Evolutionary conservation across 2,113 vertebrate species (phyloP).

Genomic region (Eptatretus burgeri): DNA sequence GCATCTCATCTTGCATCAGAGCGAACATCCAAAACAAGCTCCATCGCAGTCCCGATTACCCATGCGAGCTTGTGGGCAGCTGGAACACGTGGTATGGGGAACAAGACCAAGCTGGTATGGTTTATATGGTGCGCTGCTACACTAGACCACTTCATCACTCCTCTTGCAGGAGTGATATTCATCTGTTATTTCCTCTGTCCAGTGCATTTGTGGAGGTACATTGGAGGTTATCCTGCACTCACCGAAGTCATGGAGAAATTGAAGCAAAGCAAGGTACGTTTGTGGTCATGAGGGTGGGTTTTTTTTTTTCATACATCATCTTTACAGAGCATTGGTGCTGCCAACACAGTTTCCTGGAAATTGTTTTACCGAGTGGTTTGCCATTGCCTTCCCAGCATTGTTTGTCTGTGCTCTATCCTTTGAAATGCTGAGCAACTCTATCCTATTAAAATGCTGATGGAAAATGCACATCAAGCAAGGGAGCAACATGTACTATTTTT

Average conservation of each 20-base stretch:
- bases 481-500: too few species aligned
- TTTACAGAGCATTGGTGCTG: too few species aligned
- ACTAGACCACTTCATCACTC: background rate
- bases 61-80: constrained; percentile 64
- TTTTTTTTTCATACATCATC: too few species aligned
- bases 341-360: too few species aligned
- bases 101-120: constrained; percentile 69
- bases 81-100: constrained; percentile 95
- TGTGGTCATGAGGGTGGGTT: background rate
- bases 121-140: background rate
- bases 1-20: constrained; percentile 14
- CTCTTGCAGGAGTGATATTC: background rate
- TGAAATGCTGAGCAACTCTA: too few species aligned
- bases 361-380: too few species aligned
- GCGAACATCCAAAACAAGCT: constrained; percentile 48
- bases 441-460: too few species aligned
- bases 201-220: constrained; percentile 89
- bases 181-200: constrained; percentile 10
- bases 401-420: too few species aligned
- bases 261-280: constrained; percentile 35
- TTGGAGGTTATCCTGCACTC: constrained; percentile 58
- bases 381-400: too few species aligned
- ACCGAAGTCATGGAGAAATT: constrained; percentile 55
- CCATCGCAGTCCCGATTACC: constrained; percentile 39
- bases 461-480: too few species aligned